These are phyloP conservation scores for Python bivittatus DNA, from an alignment of 2,113 vertebrate genomes.

Conservation along the genomic window DNA sequence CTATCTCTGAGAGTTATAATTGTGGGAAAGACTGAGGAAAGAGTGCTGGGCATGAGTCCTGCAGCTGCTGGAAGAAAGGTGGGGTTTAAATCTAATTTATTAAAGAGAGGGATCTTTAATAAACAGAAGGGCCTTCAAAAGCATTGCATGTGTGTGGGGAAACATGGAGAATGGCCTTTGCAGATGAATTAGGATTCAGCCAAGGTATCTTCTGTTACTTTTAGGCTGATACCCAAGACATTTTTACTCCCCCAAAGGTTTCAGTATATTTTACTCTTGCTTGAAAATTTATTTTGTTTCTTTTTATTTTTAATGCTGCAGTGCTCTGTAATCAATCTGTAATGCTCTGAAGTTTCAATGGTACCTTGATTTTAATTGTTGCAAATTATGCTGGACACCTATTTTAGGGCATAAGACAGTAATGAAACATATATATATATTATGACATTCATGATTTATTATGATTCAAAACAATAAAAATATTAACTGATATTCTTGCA, in stretches of 20 bases:
- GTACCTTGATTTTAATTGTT: background rate
- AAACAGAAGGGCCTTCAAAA: background rate
- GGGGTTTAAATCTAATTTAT: background rate
- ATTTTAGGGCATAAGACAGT: background rate
- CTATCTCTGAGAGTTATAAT: background rate
- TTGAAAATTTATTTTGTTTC: background rate
- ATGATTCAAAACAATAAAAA: background rate
- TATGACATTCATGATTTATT: background rate
- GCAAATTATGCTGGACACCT: too few species aligned
- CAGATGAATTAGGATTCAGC: background rate
- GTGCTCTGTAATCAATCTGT: too few species aligned
- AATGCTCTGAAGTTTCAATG: background rate
- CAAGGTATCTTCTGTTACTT: background rate
- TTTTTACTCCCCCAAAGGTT: background rate
- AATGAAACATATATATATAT: background rate
- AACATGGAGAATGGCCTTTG: background rate
- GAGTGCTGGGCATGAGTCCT: background rate
- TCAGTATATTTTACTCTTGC: background rate
- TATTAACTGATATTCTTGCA: background rate
- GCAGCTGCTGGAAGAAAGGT: background rate
- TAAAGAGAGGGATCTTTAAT: background rate
- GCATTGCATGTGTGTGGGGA: background rate
- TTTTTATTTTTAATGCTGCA: background rate
- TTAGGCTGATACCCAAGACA: background rate
- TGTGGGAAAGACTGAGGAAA: background rate